Evolutionary conservation across 2,888 invertebrate genomes (phyloP).

Genomic region (Zhuqinia jingwanae): DNA sequence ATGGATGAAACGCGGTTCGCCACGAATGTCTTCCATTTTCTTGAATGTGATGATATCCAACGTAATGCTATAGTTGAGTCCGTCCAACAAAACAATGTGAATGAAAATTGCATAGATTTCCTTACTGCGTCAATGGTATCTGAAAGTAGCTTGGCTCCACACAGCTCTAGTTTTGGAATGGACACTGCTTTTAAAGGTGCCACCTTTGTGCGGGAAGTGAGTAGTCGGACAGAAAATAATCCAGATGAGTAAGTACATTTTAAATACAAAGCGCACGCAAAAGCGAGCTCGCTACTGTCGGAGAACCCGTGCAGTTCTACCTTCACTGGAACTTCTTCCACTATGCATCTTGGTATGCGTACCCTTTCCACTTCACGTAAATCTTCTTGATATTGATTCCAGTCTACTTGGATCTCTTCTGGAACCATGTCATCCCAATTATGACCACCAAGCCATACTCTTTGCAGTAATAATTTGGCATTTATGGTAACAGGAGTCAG

Average conservation of each 20-base stretch:
- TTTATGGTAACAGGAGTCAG: conserved; percentile 46
- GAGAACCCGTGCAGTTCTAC: conserved; percentile 26
- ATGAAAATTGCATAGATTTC: not conserved
- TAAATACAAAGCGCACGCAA: conserved; percentile 13
- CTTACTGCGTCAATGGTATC: conserved; percentile 63
- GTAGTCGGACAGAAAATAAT: conserved; percentile 14
- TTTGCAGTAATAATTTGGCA: conserved; percentile 63
- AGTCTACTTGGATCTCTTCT: conserved; percentile 1
- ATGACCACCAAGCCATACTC: conserved; percentile 40
- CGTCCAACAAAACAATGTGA: conserved; percentile 71
- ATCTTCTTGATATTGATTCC: not conserved
- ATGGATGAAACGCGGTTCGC: conserved; percentile 73
- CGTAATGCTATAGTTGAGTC: conserved; percentile 76
- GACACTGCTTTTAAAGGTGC: conserved; percentile 77
- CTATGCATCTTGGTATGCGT: conserved; percentile 30
- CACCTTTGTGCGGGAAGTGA: conserved; percentile 76
- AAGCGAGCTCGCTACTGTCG: conserved; percentile 38
- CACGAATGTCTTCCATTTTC: conserved; percentile 73
- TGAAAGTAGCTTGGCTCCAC: conserved; percentile 78
- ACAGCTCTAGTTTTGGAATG: conserved; percentile 79
- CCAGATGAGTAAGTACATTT: not conserved
- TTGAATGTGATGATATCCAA: conserved; percentile 63
- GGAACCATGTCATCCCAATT: conserved; percentile 54
- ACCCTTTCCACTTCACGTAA: not conserved
- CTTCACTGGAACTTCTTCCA: not conserved